These are phyloP conservation scores for Endomychus coccineus DNA, from an alignment of 2,888 invertebrate species.

Conservation along the genomic window DNA sequence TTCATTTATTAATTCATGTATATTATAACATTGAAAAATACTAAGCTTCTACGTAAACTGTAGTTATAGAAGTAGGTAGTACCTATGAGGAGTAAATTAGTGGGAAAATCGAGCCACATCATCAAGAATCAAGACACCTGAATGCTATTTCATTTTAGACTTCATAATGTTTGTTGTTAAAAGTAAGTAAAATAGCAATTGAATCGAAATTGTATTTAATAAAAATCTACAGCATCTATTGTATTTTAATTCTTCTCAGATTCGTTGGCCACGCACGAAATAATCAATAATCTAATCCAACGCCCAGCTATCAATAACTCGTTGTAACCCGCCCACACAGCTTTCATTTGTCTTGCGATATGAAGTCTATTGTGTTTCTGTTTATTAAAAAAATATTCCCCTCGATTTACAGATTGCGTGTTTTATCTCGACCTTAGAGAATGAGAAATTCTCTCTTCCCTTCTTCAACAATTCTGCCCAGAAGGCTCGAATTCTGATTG, in stretches of 20 bases:
- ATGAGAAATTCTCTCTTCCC: conserved; percentile 6
- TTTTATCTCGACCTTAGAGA: conserved; percentile 26
- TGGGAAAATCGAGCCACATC: no score
- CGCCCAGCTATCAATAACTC: conserved; percentile 39
- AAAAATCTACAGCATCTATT: conserved; percentile 4
- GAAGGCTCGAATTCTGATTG: conserved; percentile 26
- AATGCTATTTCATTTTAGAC: no score
- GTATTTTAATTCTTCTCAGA: conserved; percentile 3
- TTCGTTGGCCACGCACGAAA: conserved; percentile 16
- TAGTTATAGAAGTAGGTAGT: no score
- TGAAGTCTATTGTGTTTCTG: conserved; percentile 36
- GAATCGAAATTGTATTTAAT: not conserved
- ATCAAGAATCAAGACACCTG: no score
- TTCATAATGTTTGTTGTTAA: not conserved
- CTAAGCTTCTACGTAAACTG: no score
- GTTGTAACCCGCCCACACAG: conserved; percentile 34
- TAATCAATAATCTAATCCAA: conserved; percentile 21
- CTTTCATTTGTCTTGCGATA: conserved; percentile 39
- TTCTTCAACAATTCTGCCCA: conserved; percentile 15
- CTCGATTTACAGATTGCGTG: conserved; percentile 38
- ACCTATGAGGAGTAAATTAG: no score
- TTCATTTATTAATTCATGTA: no score
- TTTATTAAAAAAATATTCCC: conserved; percentile 31
- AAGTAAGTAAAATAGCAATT: not conserved
- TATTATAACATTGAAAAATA: no score